Percentiles rank a stretch among this genome's conserved stretches.
Evolutionary conservation across 2,113 vertebrate genomes (phyloP).

Genomic region (Ageneiosus marmoratus): DNA sequence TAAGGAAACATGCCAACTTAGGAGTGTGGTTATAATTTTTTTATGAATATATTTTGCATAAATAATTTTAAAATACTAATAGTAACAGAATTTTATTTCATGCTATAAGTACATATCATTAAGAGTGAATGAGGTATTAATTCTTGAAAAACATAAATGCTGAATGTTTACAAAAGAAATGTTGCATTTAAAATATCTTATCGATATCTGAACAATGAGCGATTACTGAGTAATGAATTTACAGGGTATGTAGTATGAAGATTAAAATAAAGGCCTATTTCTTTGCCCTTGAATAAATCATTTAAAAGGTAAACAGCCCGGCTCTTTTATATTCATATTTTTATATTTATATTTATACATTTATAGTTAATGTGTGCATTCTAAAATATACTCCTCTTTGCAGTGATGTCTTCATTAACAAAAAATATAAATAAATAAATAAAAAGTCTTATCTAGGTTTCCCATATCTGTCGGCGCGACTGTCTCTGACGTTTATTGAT

Average conservation of each 20-base stretch:
- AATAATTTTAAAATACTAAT: too few relatives aligned
- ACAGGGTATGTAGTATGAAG: neutral
- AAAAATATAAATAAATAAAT: too few relatives aligned
- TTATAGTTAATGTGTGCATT: neutral
- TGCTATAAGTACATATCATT: neutral
- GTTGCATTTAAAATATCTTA: neutral
- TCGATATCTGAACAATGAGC: neutral
- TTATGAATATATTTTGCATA: too few relatives aligned
- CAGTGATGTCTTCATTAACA: neutral
- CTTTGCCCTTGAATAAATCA: neutral
- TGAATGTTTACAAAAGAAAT: neutral
- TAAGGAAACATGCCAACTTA: too few relatives aligned
- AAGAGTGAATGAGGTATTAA: neutral
- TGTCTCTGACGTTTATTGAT: conserved; percentile 27
- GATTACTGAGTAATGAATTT: neutral
- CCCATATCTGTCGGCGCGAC: neutral
- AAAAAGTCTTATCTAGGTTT: neutral
- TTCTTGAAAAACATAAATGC: neutral
- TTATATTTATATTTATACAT: neutral
- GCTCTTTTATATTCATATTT: neutral
- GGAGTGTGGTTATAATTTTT: too few relatives aligned
- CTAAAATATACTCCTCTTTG: neutral
- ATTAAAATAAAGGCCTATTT: neutral
- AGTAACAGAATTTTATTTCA: neutral
- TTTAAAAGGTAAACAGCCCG: neutral